Evolutionary conservation across 2,113 vertebrate species (phyloP).

Genomic region (Stercorarius parasiticus): DNA sequence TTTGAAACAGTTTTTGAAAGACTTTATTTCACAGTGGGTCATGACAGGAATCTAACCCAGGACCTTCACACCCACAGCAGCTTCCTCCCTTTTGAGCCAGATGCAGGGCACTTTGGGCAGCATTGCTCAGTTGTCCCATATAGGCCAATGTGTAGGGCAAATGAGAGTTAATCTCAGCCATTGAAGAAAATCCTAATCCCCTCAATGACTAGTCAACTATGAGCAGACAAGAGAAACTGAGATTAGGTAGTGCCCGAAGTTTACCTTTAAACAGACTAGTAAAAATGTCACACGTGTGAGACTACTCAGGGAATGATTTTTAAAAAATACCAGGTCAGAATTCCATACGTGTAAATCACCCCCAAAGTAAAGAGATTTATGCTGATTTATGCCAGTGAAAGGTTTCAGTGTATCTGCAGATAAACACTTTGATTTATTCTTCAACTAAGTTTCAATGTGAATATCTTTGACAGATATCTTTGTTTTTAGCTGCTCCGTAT

Average conservation of each 20-base stretch:
- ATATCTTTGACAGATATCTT: background rate
- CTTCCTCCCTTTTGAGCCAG: background rate
- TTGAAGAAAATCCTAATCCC: background rate
- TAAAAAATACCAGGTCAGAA: background rate
- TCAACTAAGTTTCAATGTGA: background rate
- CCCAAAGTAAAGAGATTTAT: background rate
- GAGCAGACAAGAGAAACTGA: background rate
- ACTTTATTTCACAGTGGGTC: background rate
- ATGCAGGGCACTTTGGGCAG: background rate
- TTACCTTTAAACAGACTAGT: background rate
- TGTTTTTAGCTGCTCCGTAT: background rate
- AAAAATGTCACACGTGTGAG: background rate
- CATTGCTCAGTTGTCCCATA: background rate
- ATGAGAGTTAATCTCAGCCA: background rate
- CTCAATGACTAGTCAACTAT: background rate
- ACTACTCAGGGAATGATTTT: background rate
- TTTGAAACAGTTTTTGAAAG: background rate
- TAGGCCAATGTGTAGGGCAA: background rate
- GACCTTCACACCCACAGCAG: accelerated
- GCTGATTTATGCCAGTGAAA: background rate
- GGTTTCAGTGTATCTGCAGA: background rate
- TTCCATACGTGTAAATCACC: background rate
- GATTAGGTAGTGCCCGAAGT: background rate
- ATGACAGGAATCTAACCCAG: background rate
- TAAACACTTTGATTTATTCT: background rate